phyloP scores from a whole-genome alignment of 2,113 vertebrate genomes.

The Phylloscopus whistleri region DNA sequence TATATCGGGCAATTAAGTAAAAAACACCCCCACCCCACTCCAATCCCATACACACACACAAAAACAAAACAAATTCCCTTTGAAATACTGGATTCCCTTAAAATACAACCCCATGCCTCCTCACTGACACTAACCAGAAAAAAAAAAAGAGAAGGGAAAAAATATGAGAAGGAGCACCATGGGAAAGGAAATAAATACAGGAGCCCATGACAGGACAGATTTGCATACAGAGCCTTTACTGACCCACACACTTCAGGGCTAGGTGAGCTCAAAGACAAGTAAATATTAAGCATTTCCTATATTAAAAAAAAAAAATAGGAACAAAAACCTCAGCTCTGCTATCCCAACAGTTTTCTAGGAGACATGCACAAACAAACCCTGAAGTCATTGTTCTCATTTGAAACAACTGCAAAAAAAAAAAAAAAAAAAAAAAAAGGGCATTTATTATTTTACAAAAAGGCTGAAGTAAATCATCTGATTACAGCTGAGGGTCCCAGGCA shows the following conservation, averaged over 20 bases:
- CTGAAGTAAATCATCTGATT: not conserved
- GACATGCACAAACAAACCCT: not conserved
- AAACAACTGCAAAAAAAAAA: not conserved
- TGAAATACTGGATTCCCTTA: not conserved
- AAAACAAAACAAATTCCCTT: not conserved
- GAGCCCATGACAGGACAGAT: not conserved
- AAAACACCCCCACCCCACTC: not conserved
- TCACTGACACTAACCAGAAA: not conserved
- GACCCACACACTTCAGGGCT: not conserved
- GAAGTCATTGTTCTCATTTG: not conserved
- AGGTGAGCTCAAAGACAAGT: not conserved
- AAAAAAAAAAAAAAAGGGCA: not conserved
- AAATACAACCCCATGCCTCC: not conserved
- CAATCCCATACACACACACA: not conserved
- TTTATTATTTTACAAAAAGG: not conserved
- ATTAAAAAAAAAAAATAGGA: not conserved
- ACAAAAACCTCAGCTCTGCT: not conserved
- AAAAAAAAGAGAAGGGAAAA: not conserved
- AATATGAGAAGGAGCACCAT: not conserved
- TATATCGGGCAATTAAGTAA: not conserved
- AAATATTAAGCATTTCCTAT: not conserved
- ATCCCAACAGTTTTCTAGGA: not conserved
- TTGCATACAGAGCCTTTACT: not conserved
- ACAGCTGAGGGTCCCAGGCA: not conserved
- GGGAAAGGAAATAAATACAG: constrained; percentile 3